phyloP scores from a whole-genome alignment of 2,113 vertebrate species.

The Donacobius atricapilla region DNA sequence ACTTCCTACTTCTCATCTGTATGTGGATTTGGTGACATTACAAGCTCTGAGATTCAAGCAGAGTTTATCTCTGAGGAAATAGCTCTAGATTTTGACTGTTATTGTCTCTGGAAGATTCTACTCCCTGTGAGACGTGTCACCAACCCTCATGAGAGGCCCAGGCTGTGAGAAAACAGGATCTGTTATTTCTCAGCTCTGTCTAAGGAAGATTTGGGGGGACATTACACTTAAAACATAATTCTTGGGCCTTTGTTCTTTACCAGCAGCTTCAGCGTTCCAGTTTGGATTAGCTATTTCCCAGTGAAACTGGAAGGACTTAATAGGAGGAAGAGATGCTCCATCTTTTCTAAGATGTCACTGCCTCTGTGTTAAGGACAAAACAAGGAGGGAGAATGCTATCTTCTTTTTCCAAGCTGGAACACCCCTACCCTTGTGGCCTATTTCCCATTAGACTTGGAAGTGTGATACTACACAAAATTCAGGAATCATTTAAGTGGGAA shows the following conservation, averaged over 20 bases:
- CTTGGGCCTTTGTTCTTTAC: neutral
- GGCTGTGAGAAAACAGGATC: neutral
- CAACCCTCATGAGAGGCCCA: neutral
- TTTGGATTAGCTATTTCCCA: neutral
- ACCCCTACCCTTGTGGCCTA: neutral
- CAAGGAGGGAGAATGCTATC: neutral
- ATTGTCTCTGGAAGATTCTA: neutral
- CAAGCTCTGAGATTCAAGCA: neutral
- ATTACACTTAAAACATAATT: neutral
- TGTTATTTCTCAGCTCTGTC: neutral
- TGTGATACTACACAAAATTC: rapidly evolving
- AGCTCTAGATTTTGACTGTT: neutral
- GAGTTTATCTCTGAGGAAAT: neutral
- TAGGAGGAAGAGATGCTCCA: neutral
- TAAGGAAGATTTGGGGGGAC: neutral
- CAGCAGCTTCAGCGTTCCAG: neutral
- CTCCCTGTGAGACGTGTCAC: neutral
- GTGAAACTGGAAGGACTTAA: neutral
- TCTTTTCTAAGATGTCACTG: neutral
- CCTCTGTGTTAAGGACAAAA: neutral
- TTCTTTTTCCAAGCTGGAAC: neutral
- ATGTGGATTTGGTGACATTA: neutral
- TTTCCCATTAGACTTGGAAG: neutral
- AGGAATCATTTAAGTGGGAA: neutral
- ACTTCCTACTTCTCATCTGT: neutral